A percentile compares a stretch with the other conserved stretches of the same genome.
Evolutionary conservation across 2,113 vertebrate species (phyloP).

Genomic region (Muntiacus reevesi): DNA sequence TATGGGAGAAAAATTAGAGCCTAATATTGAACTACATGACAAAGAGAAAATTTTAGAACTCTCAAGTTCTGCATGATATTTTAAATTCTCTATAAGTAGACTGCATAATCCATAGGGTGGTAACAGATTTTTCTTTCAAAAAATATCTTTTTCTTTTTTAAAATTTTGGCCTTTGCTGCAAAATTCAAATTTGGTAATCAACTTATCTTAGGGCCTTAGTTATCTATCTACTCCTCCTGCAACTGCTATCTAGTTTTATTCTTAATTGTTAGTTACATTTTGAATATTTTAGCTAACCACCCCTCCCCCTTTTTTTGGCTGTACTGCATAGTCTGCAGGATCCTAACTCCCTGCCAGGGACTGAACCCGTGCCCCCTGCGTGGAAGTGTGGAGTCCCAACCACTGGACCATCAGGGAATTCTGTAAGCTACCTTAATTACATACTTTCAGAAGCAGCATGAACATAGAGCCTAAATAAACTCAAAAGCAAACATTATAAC

Average conservation of each 20-base stretch:
- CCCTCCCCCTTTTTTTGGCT: background rate
- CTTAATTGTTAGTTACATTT: background rate
- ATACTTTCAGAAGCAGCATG: background rate
- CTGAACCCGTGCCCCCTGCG: background rate
- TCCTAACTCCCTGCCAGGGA: background rate
- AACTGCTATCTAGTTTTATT: slow-evolving; percentile 21
- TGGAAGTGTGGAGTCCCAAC: background rate
- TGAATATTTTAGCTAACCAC: background rate
- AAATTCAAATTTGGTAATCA: slow-evolving; percentile 21
- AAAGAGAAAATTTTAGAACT: background rate
- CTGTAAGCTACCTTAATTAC: slow-evolving; percentile 13
- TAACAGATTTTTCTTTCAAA: background rate
- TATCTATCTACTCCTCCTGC: background rate
- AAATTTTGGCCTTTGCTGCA: background rate
- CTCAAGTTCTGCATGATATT: background rate
- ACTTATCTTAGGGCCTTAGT: background rate
- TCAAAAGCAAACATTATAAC: background rate
- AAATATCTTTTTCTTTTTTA: background rate
- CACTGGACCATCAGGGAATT: background rate
- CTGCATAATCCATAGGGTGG: background rate
- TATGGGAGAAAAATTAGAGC: background rate
- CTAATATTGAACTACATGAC: background rate
- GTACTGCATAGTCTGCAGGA: background rate
- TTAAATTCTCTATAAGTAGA: background rate
- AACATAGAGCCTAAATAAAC: slow-evolving; percentile 8